Evolutionary conservation across 2,797 vertebrate species (phyloP).

Genomic region (Clarias platycephalus): DNA sequence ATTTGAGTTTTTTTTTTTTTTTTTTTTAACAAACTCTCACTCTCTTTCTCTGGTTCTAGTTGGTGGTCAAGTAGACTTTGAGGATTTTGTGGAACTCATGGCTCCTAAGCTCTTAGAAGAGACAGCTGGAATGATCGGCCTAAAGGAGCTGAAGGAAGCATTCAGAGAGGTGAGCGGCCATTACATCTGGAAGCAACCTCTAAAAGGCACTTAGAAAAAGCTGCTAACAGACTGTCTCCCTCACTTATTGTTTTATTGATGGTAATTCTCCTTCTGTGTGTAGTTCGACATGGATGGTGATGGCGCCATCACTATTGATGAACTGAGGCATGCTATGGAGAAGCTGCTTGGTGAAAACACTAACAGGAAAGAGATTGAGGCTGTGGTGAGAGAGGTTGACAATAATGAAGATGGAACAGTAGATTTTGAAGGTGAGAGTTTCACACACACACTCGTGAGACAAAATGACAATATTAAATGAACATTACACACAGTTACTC

Average conservation of each 20-base stretch:
- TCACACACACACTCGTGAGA: neutral
- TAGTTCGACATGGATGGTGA: conserved; percentile 96
- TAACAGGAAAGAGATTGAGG: conserved; percentile 85
- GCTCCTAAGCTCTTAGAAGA: conserved; percentile 76
- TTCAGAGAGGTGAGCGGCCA: conserved; percentile 71
- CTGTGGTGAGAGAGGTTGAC: conserved; percentile 91
- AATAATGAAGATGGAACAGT: conserved; percentile 95
- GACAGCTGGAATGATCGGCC: conserved; percentile 78
- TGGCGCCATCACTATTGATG: conserved; percentile 91
- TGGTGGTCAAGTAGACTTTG: conserved; percentile 75
- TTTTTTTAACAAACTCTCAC: too few species aligned
- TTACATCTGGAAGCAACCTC: neutral
- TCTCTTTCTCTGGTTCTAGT: conserved; percentile 56
- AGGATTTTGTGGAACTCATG: conserved; percentile 78
- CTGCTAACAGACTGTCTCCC: neutral
- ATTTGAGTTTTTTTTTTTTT: neutral
- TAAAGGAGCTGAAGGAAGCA: conserved; percentile 77
- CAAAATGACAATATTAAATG: neutral
- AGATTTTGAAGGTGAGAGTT: conserved; percentile 90
- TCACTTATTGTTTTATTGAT: neutral
- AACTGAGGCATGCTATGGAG: conserved; percentile 88
- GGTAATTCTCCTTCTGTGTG: neutral
- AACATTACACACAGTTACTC: neutral
- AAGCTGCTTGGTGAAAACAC: conserved; percentile 94
- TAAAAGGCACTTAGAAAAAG: neutral